Evolutionary conservation across 53 echinoderm and acorn worm genomes (phyloP), one percentile per base, ranked within the genome.

Genomic region (Echinarachnius parma): DNA sequence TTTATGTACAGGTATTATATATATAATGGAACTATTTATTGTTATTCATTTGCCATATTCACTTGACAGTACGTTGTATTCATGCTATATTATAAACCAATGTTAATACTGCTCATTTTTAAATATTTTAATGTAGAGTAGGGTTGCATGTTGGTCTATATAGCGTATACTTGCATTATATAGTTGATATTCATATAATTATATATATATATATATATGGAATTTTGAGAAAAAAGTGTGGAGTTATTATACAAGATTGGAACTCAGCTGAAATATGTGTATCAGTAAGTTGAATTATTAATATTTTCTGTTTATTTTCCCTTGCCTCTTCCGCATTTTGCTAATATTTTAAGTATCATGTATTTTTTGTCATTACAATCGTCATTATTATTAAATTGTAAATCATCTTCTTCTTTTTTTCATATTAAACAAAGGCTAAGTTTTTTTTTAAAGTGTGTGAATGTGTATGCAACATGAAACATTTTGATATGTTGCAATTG

Each of bases 1-100:
- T 31, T 50, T 68, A 46, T 68, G 68, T 68, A 68, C 68, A 68
- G 68, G 49, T 68, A 52, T 52, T 68, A 68, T 68, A 68, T 68
- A 68, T 68, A 68, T 68, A 31, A 68, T 68, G 68, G 52, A 68
- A 50, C 49, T 68, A 68, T 68, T 68, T 68, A 68, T 68, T 68
- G 68, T 68, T 68, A 68, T 68, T 68, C 39, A 25, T 68, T 68
- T 68, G 68, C 68, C 68, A 68, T 68, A 68, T 29, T 49, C 68
- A 22, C 52, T 21, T 53, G 68, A 68, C 68, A 68, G 68, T 68
- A 68, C 68, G 52, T 10, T 52, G 68, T 68, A 68, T 68, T 52
- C 68, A 34, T 31, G 24, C 24, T n/a, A 30, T 5, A 22, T 10
- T 29, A 13, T 65, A 11, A 32, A 68, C 31, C n/a, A 14, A 46